Evolutionary conservation across 2,888 invertebrate genomes (phyloP).

Genomic region (Drosophila testacea): DNA sequence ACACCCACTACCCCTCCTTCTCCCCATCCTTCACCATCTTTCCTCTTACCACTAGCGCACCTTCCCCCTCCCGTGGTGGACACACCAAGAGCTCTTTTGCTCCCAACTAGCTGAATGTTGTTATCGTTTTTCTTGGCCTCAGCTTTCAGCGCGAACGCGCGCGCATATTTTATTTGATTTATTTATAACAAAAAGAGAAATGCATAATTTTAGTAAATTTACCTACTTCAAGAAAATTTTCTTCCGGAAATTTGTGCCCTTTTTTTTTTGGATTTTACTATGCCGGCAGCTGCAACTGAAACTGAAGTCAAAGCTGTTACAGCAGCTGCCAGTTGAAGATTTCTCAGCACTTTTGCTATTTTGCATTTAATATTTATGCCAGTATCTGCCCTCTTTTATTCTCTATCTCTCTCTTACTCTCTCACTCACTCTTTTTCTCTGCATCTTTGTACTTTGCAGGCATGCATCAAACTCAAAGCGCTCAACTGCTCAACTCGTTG

Average conservation of each 20-base stretch:
- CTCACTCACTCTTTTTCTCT: constrained; percentile 12
- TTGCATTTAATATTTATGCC: constrained; percentile 80
- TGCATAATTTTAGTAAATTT: constrained; percentile 77
- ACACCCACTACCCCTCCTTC: constrained; percentile 19
- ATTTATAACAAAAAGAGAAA: constrained; percentile 64
- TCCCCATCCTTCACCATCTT: not conserved
- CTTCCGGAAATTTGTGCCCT: constrained; percentile 4
- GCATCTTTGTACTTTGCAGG: constrained; percentile 64
- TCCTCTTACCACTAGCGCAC: not conserved
- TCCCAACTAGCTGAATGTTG: constrained; percentile 29
- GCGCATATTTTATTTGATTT: constrained; percentile 82
- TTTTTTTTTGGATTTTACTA: not conserved
- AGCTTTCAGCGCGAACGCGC: constrained; percentile 79
- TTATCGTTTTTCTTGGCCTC: constrained; percentile 63
- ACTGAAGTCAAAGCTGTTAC: constrained; percentile 36
- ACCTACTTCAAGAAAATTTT: constrained; percentile 59
- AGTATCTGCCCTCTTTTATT: constrained; percentile 34
- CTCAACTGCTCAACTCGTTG: constrained; percentile 77
- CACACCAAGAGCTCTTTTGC: constrained; percentile 7
- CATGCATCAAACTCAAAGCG: constrained; percentile 72
- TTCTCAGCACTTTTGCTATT: constrained; percentile 66
- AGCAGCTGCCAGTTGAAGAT: constrained; percentile 56
- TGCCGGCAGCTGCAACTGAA: constrained; percentile 17
- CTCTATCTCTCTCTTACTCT: constrained; percentile 5
- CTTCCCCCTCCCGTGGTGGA: constrained; percentile 4